Conservation (phyloP, 2,113 vertebrate genomes). For the Perccottus glenii region DNA sequence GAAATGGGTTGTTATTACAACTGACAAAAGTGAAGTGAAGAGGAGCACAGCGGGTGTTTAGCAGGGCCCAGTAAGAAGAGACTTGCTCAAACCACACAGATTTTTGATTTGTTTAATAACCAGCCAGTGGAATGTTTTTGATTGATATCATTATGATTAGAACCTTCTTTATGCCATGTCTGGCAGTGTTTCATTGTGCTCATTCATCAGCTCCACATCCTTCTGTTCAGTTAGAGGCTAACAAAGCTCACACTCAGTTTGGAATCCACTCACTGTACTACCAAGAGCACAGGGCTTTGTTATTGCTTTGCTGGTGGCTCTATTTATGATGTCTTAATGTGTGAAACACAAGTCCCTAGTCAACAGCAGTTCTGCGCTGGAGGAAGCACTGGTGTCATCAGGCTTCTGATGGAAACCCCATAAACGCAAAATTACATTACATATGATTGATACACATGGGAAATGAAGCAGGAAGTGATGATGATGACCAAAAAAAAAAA, state of each 20-base stretch:
- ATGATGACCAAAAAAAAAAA: conserved; percentile 16
- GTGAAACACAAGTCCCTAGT: conserved; percentile 57
- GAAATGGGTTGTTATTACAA: neutral
- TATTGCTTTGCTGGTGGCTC: conserved; percentile 49
- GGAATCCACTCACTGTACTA: conserved; percentile 59
- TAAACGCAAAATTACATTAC: neutral
- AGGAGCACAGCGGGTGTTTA: too few species aligned
- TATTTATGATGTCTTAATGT: conserved; percentile 56
- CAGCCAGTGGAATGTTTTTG: too few species aligned
- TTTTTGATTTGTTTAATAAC: too few species aligned
- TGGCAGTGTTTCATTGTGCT: neutral
- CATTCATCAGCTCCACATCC: neutral
- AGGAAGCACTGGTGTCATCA: too few species aligned
- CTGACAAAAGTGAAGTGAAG: too few species aligned
- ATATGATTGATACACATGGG: neutral
- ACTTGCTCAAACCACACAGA: too few species aligned
- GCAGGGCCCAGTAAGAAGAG: too few species aligned
- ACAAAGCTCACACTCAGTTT: conserved; percentile 54
- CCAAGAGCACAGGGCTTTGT: conserved; percentile 66
- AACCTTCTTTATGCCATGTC: conserved; percentile 11
- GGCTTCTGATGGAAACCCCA: neutral
- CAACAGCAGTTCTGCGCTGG: conserved; percentile 6
- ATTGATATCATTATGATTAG: neutral
- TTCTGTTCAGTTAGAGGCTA: conserved; percentile 4
- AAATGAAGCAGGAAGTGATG: conserved; percentile 20